A percentile compares a stretch with the other conserved stretches of the same genome.
phyloP scores from a whole-genome alignment of 2,113 vertebrate genomes.

The Solea solea region DNA sequence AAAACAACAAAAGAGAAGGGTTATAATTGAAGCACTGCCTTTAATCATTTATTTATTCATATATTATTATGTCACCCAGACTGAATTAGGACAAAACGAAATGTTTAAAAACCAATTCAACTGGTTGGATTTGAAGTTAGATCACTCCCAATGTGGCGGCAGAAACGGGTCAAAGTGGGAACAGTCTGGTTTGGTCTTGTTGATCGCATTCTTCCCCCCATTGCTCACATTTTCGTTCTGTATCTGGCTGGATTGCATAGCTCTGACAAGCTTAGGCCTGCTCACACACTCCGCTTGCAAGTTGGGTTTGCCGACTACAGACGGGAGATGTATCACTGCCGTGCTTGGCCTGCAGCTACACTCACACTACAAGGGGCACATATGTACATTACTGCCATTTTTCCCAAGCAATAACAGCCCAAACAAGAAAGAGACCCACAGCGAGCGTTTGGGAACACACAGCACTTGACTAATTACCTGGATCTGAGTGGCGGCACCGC shows the following conservation, averaged over 20 bases:
- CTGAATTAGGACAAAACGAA: background rate
- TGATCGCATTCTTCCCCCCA: conserved; percentile 79
- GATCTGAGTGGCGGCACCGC: conserved; percentile 56
- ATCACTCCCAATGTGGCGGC: conserved; percentile 45
- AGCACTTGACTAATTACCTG: conserved; percentile 71
- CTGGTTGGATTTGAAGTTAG: conserved; percentile 58
- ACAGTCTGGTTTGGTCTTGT: conserved; percentile 82
- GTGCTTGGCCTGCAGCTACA: conserved; percentile 58
- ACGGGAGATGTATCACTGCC: conserved; percentile 47
- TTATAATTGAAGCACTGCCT: no score
- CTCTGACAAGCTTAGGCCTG: conserved; percentile 78
- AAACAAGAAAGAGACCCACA: background rate
- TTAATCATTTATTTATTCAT: no score
- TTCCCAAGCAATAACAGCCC: background rate
- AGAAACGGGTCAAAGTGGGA: conserved; percentile 71
- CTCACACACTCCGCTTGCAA: conserved; percentile 20
- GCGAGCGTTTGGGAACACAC: background rate
- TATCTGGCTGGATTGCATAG: conserved; percentile 83
- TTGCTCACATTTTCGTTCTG: conserved; percentile 80
- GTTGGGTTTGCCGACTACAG: conserved; percentile 47
- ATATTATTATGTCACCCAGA: conserved; percentile 4
- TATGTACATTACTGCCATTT: conserved; percentile 10
- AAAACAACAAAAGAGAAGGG: background rate
- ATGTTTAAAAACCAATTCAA: conserved; percentile 47
- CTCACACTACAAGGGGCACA: conserved; percentile 41